Evolutionary conservation across 2,797 vertebrate genomes (phyloP).

Genomic region (Lepilemur ruficaudatus): DNA sequence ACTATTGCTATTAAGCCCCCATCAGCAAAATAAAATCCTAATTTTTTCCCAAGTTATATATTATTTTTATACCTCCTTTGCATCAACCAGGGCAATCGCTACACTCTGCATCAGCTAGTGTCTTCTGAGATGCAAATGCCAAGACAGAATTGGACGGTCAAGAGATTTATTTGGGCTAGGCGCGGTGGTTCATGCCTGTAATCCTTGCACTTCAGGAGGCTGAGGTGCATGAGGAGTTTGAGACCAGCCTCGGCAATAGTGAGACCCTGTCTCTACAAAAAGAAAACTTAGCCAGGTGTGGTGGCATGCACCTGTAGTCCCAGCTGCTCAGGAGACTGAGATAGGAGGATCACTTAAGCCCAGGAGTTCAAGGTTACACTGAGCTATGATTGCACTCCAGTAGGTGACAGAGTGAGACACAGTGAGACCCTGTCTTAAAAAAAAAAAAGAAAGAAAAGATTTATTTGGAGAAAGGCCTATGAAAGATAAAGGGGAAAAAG

Average conservation of each 20-base stretch:
- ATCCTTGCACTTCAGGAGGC: background rate
- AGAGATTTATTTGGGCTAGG: background rate
- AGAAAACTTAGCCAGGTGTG: background rate
- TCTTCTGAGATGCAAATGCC: slow-evolving; percentile 15
- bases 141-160: background rate
- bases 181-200: background rate
- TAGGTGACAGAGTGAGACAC: background rate
- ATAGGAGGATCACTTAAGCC: background rate
- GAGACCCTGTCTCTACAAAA: background rate
- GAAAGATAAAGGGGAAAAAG: background rate
- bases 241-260: background rate
- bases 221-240: background rate
- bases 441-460: background rate
- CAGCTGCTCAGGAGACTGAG: background rate
- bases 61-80: background rate
- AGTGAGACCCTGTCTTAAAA: background rate
- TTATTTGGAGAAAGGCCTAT: background rate
- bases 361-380: background rate
- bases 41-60: background rate
- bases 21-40: background rate
- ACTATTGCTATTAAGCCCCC: background rate
- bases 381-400: background rate
- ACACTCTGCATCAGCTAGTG: background rate
- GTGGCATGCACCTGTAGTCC: background rate
- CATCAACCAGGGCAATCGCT: background rate